Conservation (phyloP, 1,140 invertebrate species). For the Tenebrio molitor region DNA sequence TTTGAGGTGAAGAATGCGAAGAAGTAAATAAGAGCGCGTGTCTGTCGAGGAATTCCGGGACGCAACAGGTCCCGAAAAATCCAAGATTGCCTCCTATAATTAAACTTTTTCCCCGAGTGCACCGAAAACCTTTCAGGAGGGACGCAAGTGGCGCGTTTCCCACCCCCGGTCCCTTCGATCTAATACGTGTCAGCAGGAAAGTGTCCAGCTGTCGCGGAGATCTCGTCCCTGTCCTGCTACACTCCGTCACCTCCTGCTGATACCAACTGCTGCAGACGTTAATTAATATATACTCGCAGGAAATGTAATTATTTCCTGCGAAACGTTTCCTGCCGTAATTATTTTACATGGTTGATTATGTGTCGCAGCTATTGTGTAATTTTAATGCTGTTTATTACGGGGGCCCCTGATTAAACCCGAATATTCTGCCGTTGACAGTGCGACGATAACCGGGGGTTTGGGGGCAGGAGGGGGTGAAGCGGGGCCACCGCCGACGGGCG, state of each 20-base stretch:
- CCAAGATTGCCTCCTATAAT: slow-evolving; percentile 23
- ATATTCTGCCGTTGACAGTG: slow-evolving; percentile 45
- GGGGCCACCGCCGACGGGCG: slow-evolving; percentile 19
- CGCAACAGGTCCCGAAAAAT: slow-evolving; percentile 22
- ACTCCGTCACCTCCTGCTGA: slow-evolving; percentile 64
- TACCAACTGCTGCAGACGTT: slow-evolving; percentile 65
- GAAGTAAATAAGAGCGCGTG: slow-evolving; percentile 22
- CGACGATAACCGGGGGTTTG: not conserved
- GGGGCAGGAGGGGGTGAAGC: slow-evolving; percentile 10
- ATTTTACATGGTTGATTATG: slow-evolving; percentile 64
- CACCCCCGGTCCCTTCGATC: slow-evolving; percentile 61
- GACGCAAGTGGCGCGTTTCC: slow-evolving; percentile 63
- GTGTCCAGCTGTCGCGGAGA: slow-evolving; percentile 65
- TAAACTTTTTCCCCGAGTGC: slow-evolving; percentile 28
- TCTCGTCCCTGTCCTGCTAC: slow-evolving; percentile 57
- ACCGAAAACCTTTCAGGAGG: slow-evolving; percentile 23
- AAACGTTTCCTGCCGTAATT: slow-evolving; percentile 62
- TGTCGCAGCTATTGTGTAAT: slow-evolving; percentile 56
- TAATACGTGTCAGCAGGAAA: slow-evolving; percentile 67
- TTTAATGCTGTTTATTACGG: slow-evolving; percentile 59
- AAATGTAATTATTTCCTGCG: slow-evolving; percentile 65
- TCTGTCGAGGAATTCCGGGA: not conserved
- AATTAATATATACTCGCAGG: slow-evolving; percentile 66
- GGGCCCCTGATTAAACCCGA: slow-evolving; percentile 28
- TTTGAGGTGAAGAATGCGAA: slow-evolving; percentile 10